These are phyloP conservation scores for Tinea semifulvella DNA, from an alignment of 2,888 invertebrate species.

Conservation along the genomic window DNA sequence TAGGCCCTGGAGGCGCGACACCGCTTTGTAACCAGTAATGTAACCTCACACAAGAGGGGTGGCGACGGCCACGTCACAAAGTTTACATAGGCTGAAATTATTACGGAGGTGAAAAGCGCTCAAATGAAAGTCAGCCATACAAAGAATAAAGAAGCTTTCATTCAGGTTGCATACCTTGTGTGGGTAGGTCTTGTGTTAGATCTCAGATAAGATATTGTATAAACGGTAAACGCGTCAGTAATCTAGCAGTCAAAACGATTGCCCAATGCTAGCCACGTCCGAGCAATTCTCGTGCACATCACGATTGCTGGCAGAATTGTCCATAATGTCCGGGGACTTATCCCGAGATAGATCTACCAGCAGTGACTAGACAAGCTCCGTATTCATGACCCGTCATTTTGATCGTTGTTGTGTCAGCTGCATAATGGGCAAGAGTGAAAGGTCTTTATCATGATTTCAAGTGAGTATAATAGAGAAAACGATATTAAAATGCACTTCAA, in stretches of 20 bases:
- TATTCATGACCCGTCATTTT: constrained; percentile 13
- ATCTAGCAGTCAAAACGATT: constrained; percentile 10
- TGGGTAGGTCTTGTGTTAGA: constrained; percentile 10
- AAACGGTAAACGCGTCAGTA: constrained; percentile 12
- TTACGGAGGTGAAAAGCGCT: background rate
- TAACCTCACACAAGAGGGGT: background rate
- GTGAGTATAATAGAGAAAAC: constrained; percentile 1
- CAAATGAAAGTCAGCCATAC: constrained; percentile 1
- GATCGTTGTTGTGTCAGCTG: constrained; percentile 12
- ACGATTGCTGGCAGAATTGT: constrained; percentile 12
- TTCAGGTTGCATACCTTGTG: constrained; percentile 7
- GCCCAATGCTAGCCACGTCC: constrained; percentile 12
- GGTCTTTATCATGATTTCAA: constrained; percentile 11
- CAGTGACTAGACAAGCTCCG: constrained; percentile 12
- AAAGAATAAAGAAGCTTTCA: constrained; percentile 1
- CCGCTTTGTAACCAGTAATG: constrained; percentile 3
- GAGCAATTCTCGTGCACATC: constrained; percentile 11
- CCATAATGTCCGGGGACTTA: constrained; percentile 10
- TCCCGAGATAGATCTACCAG: constrained; percentile 13
- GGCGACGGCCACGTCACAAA: background rate
- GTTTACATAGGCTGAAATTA: background rate
- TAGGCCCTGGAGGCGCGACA: constrained; percentile 7
- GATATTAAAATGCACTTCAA: constrained; percentile 5
- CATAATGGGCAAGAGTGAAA: constrained; percentile 13
- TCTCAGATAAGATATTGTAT: constrained; percentile 9